Evolutionary conservation across 2,888 invertebrate genomes (phyloP).

Genomic region (Acanthopleura granulata): DNA sequence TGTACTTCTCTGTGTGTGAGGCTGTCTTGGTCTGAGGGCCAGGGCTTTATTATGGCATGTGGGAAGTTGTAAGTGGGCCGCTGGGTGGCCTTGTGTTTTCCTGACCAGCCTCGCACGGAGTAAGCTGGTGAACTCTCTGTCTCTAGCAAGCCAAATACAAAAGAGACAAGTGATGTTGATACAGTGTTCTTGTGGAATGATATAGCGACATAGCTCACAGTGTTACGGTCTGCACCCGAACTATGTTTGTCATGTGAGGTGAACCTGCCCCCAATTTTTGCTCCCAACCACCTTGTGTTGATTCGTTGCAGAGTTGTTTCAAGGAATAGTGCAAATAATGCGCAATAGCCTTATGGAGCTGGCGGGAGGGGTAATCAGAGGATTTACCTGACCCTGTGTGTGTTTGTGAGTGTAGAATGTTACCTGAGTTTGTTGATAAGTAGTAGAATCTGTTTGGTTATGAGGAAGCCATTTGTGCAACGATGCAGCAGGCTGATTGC

Average conservation of each 20-base stretch:
- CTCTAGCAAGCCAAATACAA: conserved; percentile 14
- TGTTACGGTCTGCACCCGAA: conserved; percentile 12
- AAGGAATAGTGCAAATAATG: background rate
- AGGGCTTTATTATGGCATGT: background rate
- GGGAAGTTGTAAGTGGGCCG: background rate
- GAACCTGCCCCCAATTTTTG: background rate
- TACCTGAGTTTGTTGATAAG: too few species aligned
- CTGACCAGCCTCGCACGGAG: background rate
- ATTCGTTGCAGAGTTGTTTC: background rate
- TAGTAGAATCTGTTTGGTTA: too few species aligned
- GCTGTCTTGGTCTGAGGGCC: background rate
- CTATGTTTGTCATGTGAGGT: conserved; percentile 18
- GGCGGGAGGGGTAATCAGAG: background rate
- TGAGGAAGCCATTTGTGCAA: too few species aligned
- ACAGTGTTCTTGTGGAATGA: conserved; percentile 18
- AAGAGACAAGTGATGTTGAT: conserved; percentile 20
- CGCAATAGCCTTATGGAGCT: background rate
- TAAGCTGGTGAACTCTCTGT: conserved; percentile 12
- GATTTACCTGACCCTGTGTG: background rate
- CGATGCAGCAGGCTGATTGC: background rate
- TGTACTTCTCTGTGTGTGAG: background rate
- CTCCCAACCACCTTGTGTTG: background rate
- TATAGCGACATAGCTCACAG: background rate
- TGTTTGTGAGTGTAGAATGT: background rate
- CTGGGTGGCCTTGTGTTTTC: background rate